Base-by-base conservation (phyloP, 23 tunicate genomes). In the Diplosoma virens region DNA sequence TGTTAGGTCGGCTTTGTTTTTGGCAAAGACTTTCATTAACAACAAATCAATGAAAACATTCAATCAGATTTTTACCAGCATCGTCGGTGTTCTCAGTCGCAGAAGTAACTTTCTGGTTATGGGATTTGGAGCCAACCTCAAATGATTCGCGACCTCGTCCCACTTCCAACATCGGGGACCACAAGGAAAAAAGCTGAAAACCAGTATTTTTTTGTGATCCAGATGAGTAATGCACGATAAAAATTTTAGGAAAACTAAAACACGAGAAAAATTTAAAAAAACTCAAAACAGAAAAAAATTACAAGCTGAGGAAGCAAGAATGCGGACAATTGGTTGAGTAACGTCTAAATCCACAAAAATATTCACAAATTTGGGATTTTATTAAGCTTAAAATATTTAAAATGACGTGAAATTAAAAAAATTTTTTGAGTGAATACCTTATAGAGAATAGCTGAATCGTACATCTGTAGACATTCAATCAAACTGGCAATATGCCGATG, bases 371-470 rank as follows among this genome's bases (percentile, higher is more conserved):
- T n/a, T n/a, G n/a, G n/a, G n/a, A n/a, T n/a, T n/a, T n/a, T n/a
- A n/a, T n/a, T 46, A 14, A 46, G 16, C 52, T 11, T 46, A 46
- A 14, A 46, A 46, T 11, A 46, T 14, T 11, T 46, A 46, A 14
- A 46, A 16, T 16, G 52, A 46, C 52, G 52, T 11, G 16, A 46
- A 46, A 46, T 46, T 46, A n/a, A 46, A 46, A 46, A 46, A 46
- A 46, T 46, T 46, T 46, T 14, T 16, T 16, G 16, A 46, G 11
- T 14, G 14, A 33, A 7, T 72, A 72, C 78, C 82, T 87, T 80
- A 47, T 76, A 67, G 18, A 89, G 75, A 1, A 83, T 47, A 5
- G 89, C 37, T 1, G 88, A 89, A 50, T 89, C 77, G 50, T 78
- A 89, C 1, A 72, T 53, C 27, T 89, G 68, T 32, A 89, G 74